These are phyloP conservation scores for Callosobruchus maculatus DNA, from an alignment of 2,888 invertebrate genomes.

Conservation along the genomic window DNA sequence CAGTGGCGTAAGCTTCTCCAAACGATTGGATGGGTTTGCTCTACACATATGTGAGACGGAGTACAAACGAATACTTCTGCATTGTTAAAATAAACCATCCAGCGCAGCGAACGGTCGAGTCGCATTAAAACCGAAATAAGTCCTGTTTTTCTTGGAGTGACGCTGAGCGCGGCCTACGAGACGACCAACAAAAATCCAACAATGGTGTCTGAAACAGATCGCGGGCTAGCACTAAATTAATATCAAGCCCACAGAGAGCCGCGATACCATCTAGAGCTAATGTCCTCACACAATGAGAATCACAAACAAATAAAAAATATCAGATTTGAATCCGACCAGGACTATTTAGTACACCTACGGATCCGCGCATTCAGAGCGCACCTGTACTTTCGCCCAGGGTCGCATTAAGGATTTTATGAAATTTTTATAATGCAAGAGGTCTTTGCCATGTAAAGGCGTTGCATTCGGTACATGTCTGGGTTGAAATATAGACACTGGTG, in stretches of 20 bases:
- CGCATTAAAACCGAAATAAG: neutral
- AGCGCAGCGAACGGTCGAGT: neutral
- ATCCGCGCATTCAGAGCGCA: slow-evolving; percentile 34
- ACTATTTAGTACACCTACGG: slow-evolving; percentile 50
- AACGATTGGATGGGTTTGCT: too few relatives aligned
- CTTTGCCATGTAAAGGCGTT: too few relatives aligned
- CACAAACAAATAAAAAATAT: slow-evolving; percentile 45
- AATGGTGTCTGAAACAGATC: slow-evolving; percentile 37
- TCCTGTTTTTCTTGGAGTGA: neutral
- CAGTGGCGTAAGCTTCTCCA: too few relatives aligned
- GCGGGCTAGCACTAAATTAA: slow-evolving; percentile 45
- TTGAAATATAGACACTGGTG: too few relatives aligned
- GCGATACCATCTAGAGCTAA: slow-evolving; percentile 47
- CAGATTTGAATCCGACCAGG: slow-evolving; percentile 47
- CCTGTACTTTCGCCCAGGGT: slow-evolving; percentile 32
- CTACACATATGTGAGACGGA: too few relatives aligned
- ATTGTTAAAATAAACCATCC: neutral
- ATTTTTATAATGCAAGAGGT: too few relatives aligned
- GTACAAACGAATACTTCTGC: neutral
- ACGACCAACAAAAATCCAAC: neutral
- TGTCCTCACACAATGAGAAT: slow-evolving; percentile 50
- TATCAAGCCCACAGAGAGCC: slow-evolving; percentile 43
- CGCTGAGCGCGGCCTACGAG: neutral
- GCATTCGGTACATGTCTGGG: too few relatives aligned
- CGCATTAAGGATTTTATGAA: slow-evolving; percentile 7